Conservation (phyloP, 2,797 vertebrate species). For the Ctenochaetus hawaiiensis region DNA sequence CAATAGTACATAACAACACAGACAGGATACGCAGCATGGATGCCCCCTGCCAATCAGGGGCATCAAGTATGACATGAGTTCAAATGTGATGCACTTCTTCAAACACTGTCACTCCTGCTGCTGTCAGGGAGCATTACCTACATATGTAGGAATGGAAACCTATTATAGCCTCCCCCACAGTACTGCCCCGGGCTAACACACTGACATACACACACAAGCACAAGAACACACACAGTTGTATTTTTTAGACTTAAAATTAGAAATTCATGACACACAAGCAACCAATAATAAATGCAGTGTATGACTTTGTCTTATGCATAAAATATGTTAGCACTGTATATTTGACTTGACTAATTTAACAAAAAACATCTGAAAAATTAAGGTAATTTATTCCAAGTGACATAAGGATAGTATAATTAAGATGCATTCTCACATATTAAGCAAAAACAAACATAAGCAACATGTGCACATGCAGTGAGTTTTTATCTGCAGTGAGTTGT, state of each 20-base stretch:
- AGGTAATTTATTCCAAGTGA: background rate
- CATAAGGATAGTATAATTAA: background rate
- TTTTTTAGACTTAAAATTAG: constrained; percentile 30
- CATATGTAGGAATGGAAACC: constrained; percentile 61
- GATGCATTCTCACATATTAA: background rate
- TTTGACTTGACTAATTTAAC: constrained; percentile 8
- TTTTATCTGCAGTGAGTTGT: background rate
- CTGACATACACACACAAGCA: constrained; percentile 23
- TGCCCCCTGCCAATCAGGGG: constrained; percentile 23
- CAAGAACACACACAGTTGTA: constrained; percentile 8
- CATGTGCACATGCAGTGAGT: background rate
- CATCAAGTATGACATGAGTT: constrained; percentile 40
- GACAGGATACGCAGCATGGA: constrained; percentile 20
- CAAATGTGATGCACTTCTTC: constrained; percentile 52
- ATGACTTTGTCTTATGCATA: background rate
- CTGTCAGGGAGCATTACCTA: constrained; percentile 49
- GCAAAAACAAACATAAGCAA: background rate
- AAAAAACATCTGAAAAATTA: too few relatives aligned
- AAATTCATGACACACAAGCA: constrained; percentile 11
- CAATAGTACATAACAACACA: background rate
- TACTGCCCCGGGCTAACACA: constrained; percentile 55
- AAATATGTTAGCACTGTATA: background rate
- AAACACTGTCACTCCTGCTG: constrained; percentile 43
- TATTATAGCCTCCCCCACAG: constrained; percentile 67
- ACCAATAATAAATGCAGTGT: background rate